Conservation (phyloP, 2,797 vertebrate genomes). For the Lagorchestes hirsutus region DNA sequence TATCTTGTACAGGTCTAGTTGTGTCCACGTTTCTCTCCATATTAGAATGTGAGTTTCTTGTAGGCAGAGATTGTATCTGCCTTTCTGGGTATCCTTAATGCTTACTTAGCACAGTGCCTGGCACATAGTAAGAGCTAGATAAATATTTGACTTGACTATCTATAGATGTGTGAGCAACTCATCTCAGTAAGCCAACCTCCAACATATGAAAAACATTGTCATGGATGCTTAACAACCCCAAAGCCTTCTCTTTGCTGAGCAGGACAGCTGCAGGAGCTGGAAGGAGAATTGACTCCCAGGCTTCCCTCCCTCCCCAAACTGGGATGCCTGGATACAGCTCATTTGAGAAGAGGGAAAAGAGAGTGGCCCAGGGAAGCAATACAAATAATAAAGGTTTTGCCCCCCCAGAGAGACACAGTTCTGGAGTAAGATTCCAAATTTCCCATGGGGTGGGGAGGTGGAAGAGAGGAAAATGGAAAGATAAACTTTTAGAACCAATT, state of each 20-base stretch:
- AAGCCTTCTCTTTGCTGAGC: background rate
- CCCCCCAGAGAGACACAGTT: slow-evolving; percentile 25
- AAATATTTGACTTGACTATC: background rate
- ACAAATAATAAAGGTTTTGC: slow-evolving; percentile 54
- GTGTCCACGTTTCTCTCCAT: background rate
- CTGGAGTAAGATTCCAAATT: slow-evolving; percentile 61
- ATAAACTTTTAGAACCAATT: background rate
- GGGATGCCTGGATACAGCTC: background rate
- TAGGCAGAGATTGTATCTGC: background rate
- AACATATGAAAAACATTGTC: background rate
- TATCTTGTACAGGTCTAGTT: background rate
- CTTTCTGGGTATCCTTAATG: background rate
- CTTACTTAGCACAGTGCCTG: background rate
- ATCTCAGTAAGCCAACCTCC: background rate
- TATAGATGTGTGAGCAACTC: background rate
- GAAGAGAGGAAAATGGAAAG: slow-evolving; percentile 45
- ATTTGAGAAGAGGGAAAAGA: background rate
- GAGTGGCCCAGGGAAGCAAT: background rate
- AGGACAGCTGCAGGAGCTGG: background rate
- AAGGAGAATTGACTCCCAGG: background rate
- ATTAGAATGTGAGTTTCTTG: background rate
- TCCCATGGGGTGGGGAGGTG: slow-evolving; percentile 46
- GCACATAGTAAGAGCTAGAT: background rate
- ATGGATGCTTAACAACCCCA: background rate
- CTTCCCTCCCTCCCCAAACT: background rate